phyloP scores from a whole-genome alignment of 1,140 invertebrate genomes.

The Centruroides vittatus region DNA sequence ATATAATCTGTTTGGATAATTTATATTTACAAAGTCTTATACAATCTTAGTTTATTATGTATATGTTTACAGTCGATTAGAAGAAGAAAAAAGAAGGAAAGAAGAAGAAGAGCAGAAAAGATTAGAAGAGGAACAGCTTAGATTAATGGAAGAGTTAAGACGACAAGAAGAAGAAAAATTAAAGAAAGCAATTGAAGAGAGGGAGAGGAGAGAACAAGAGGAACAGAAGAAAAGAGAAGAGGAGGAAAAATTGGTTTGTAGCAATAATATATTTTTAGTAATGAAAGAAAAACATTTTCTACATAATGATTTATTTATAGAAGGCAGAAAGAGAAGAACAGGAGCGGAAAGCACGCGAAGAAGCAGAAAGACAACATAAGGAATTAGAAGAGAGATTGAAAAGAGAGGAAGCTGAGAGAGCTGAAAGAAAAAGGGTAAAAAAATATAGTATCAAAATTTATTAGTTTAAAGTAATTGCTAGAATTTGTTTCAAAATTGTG shows the following conservation, averaged over 20 bases:
- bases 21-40: too few species aligned
- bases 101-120: slow-evolving; percentile 65
- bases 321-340: slow-evolving; percentile 13
- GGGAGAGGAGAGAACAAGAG: slow-evolving; percentile 8
- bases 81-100: slow-evolving; percentile 41
- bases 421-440: slow-evolving; percentile 15
- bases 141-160: slow-evolving; percentile 43
- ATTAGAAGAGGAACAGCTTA: slow-evolving; percentile 56
- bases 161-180: slow-evolving; percentile 39
- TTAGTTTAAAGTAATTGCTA: not conserved
- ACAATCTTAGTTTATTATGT: too few species aligned
- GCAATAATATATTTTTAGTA: not conserved
- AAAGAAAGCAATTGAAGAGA: slow-evolving; percentile 19
- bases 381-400: slow-evolving; percentile 16
- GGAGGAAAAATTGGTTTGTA: slow-evolving; percentile 4
- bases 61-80: too few species aligned
- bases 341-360: slow-evolving; percentile 15
- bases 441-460: not conserved
- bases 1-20: too few species aligned
- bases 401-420: slow-evolving; percentile 14
- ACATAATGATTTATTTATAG: not conserved
- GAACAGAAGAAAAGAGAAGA: slow-evolving; percentile 10
- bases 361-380: slow-evolving; percentile 13
- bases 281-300: not conserved
- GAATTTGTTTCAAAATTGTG: not conserved